phyloP scores from a whole-genome alignment of 2,797 vertebrate genomes.

The Macroramphosus scolopax region DNA sequence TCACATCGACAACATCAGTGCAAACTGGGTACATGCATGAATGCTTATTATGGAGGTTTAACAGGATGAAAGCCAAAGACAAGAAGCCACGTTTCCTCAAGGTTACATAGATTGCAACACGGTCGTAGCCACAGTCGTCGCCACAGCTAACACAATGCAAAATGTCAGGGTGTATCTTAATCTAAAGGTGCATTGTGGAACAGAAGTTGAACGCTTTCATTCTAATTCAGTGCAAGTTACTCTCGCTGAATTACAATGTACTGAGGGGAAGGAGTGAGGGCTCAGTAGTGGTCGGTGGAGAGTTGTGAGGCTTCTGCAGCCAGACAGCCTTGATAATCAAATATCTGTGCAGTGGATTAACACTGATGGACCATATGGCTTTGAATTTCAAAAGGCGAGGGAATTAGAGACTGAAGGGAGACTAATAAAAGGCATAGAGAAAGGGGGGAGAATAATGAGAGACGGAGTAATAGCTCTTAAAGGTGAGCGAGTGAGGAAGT shows the following conservation, averaged over 20 bases:
- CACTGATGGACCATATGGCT: conserved; percentile 46
- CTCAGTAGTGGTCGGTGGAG: conserved; percentile 23
- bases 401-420: conserved; percentile 28
- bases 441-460: conserved; percentile 18
- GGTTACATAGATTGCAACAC: conserved; percentile 15
- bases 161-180: conserved; percentile 3
- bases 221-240: conserved; percentile 24
- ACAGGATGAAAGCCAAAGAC: too few species aligned
- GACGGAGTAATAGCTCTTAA: conserved; percentile 14
- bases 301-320: conserved; percentile 44
- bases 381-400: conserved; percentile 29
- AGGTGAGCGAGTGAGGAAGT: conserved; percentile 1
- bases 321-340: conserved; percentile 59
- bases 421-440: conserved; percentile 24
- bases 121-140: neutral
- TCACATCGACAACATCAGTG: conserved; percentile 15
- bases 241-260: conserved; percentile 44
- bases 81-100: conserved; percentile 13
- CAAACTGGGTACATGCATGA: too few species aligned
- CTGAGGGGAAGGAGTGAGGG: conserved; percentile 14
- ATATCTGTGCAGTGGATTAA: conserved; percentile 57
- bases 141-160: too few species aligned
- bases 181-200: conserved; percentile 14
- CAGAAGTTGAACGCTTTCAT: conserved; percentile 36
- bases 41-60: too few species aligned